These are phyloP conservation scores for Sphaerodactylus townsendi DNA, from an alignment of 2,113 vertebrate genomes.

Conservation along the genomic window DNA sequence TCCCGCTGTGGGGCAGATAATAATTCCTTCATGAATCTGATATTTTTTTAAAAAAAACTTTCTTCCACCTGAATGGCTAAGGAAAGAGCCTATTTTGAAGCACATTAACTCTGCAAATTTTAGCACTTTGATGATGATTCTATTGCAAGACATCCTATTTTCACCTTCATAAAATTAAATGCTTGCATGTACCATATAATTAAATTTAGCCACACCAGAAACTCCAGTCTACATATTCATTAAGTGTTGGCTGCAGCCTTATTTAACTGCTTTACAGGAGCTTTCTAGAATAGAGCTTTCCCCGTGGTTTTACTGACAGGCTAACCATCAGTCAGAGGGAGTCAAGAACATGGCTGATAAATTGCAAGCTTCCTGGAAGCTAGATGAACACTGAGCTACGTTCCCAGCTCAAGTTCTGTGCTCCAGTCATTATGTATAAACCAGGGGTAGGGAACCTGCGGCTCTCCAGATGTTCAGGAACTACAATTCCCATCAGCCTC, in stretches of 20 bases:
- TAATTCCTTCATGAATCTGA: constrained; percentile 45
- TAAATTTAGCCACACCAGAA: constrained; percentile 69
- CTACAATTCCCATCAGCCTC: too few species aligned
- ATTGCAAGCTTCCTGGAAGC: not conserved
- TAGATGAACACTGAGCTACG: not conserved
- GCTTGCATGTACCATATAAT: constrained; percentile 70
- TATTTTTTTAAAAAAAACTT: constrained; percentile 19
- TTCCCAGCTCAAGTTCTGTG: not conserved
- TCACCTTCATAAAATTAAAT: constrained; percentile 76
- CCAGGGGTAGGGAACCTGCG: too few species aligned
- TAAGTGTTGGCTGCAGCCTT: constrained; percentile 62
- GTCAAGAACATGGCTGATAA: not conserved
- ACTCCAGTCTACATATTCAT: constrained; percentile 59
- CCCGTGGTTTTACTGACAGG: constrained; percentile 9
- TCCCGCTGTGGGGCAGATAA: constrained; percentile 36
- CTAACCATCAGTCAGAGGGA: not conserved
- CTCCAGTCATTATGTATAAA: not conserved
- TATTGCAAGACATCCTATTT: constrained; percentile 68
- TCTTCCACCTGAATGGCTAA: constrained; percentile 54
- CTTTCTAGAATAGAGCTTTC: constrained; percentile 42
- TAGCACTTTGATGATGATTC: constrained; percentile 66
- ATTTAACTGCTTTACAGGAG: constrained; percentile 57
- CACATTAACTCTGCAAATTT: constrained; percentile 66
- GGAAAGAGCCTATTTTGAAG: constrained; percentile 67
- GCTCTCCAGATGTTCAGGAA: too few species aligned